phyloP scores from a whole-genome alignment of 2,888 invertebrate genomes.

The Alloplasta piceator region DNA sequence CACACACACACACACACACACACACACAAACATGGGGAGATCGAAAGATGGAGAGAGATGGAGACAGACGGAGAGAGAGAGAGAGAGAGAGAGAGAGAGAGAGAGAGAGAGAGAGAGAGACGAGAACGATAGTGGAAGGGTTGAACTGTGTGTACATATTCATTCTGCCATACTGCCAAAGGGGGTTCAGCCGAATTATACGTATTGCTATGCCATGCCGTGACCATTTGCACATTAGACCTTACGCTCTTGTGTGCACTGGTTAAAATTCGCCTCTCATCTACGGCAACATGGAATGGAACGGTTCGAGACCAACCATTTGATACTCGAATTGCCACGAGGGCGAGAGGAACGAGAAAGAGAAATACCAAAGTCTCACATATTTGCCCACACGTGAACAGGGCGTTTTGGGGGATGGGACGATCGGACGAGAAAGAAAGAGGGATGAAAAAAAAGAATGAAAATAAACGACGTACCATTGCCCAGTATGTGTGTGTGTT shows the following conservation, averaged over 20 bases:
- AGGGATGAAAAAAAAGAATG: conserved; percentile 18
- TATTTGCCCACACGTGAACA: conserved; percentile 18
- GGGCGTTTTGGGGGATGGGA: conserved; percentile 36
- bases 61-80: no score
- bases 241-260: conserved; percentile 29
- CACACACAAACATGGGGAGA: no score
- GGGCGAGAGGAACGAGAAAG: background rate
- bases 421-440: conserved; percentile 40
- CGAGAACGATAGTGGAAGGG: no score
- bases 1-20: no score
- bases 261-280: conserved; percentile 45
- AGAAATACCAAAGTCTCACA: conserved; percentile 20
- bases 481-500: background rate
- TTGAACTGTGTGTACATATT: conserved; percentile 3
- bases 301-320: conserved; percentile 43
- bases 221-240: conserved; percentile 33
- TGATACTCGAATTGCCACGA: conserved; percentile 48
- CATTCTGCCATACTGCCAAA: background rate
- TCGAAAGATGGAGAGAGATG: no score
- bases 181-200: conserved; percentile 6
- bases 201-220: conserved; percentile 18
- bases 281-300: conserved; percentile 29
- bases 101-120: no score
- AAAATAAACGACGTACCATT: conserved; percentile 32
- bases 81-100: no score